Percentiles rank a stretch among this genome's conserved stretches.
Conservation (phyloP, 1,140 invertebrate species). For the Pristionchus pacificus region DNA sequence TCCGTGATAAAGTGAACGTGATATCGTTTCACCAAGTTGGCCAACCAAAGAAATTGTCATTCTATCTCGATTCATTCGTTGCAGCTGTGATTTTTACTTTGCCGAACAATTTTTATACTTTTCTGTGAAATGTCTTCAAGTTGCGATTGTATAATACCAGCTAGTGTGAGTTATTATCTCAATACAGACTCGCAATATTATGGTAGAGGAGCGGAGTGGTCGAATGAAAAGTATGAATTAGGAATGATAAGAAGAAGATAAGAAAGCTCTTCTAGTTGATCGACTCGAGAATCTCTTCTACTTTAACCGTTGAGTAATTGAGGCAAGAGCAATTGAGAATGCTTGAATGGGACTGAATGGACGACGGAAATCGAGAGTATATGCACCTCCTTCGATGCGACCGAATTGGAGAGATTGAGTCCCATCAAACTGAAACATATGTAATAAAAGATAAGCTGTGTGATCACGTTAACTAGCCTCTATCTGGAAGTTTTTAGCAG, state of each 20-base stretch:
- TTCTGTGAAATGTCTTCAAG: too few species aligned
- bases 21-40: too few species aligned
- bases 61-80: too few species aligned
- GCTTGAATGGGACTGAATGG: constrained; percentile 96
- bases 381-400: constrained; percentile 93
- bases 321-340: constrained; percentile 93
- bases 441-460: neutral
- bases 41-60: too few species aligned
- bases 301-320: constrained; percentile 96
- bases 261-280: constrained; percentile 62
- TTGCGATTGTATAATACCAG: too few species aligned
- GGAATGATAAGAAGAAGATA: neutral
- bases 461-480: neutral
- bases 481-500: constrained; percentile 93
- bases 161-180: too few species aligned
- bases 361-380: constrained; percentile 97
- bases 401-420: constrained; percentile 99
- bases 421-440: constrained; percentile 81
- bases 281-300: too few species aligned
- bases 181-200: too few species aligned
- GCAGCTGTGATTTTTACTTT: too few species aligned
- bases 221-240: neutral
- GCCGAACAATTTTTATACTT: too few species aligned
- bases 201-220: too few species aligned
- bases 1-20: too few species aligned